A percentile compares a stretch with the other conserved stretches of the same genome.
Evolutionary conservation across 2,797 vertebrate species (phyloP).

Genomic region (Xenops minutus): DNA sequence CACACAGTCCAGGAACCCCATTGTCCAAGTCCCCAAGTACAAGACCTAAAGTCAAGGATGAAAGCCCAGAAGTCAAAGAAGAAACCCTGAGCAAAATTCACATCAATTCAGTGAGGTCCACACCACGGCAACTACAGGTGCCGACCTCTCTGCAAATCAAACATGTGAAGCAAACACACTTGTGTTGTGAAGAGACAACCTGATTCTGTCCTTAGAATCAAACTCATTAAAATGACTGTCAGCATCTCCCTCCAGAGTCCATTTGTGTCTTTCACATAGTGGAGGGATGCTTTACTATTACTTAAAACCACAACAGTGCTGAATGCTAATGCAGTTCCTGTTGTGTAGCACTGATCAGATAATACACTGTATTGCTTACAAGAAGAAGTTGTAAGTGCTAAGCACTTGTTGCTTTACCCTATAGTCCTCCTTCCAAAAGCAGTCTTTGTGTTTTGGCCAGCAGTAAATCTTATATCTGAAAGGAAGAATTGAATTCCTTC

Average conservation of each 20-base stretch:
- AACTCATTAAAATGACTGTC: neutral
- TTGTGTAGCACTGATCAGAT: slow-evolving; percentile 55
- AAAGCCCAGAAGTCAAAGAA: neutral
- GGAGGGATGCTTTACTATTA: slow-evolving; percentile 28
- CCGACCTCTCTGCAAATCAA: neutral
- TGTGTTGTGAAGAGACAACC: neutral
- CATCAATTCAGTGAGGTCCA: accelerated
- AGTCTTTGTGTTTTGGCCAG: neutral
- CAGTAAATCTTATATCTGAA: neutral
- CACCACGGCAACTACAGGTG: neutral
- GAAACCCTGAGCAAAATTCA: neutral
- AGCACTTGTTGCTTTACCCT: slow-evolving; percentile 2
- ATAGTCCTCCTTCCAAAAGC: neutral
- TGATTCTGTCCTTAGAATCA: neutral
- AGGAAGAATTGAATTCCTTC: neutral
- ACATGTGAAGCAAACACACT: neutral
- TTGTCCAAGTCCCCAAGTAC: neutral
- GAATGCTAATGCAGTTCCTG: slow-evolving; percentile 57
- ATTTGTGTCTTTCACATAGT: neutral
- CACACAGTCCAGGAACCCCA: neutral
- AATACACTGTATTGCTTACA: slow-evolving; percentile 8
- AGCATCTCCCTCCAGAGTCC: neutral
- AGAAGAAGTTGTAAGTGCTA: neutral
- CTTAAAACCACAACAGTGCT: slow-evolving; percentile 37
- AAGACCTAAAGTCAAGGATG: neutral